Percentiles rank a stretch among this genome's conserved stretches.
Evolutionary conservation across 2,797 vertebrate genomes (phyloP).

Genomic region (Caiman crocodilus): DNA sequence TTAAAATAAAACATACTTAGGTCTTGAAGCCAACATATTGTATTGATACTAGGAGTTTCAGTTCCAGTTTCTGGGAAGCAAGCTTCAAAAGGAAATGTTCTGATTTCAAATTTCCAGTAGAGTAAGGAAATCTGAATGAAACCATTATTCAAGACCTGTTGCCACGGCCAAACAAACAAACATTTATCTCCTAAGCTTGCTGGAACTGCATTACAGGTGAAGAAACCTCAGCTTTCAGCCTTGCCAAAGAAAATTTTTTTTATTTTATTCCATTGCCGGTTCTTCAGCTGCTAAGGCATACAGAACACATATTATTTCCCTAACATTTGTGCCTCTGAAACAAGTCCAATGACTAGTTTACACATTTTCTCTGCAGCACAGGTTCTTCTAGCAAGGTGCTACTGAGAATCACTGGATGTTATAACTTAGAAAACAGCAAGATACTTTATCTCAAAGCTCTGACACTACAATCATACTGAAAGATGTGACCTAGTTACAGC

Average conservation of each 20-base stretch:
- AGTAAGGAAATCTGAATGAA: constrained; percentile 13
- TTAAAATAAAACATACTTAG: neutral
- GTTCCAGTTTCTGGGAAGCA: constrained; percentile 6
- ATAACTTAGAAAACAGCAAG: neutral
- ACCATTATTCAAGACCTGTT: constrained; percentile 16
- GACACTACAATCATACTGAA: neutral
- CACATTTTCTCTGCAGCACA: neutral
- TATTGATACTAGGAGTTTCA: constrained; percentile 1
- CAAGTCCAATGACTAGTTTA: neutral
- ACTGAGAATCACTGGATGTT: neutral
- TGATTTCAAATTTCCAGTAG: constrained; percentile 23
- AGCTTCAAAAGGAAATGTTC: neutral
- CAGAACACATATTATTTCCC: constrained; percentile 1
- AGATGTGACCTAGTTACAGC: neutral
- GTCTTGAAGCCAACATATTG: neutral
- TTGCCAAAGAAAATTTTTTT: neutral
- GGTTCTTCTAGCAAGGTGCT: neutral
- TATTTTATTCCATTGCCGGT: constrained; percentile 5
- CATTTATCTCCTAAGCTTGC: neutral
- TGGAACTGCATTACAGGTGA: neutral
- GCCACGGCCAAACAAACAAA: constrained; percentile 14
- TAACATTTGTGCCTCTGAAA: neutral
- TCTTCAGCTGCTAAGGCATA: constrained; percentile 1
- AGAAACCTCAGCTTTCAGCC: constrained; percentile 25
- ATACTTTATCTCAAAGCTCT: neutral